Percentiles rank a stretch among this genome's conserved stretches.
Evolutionary conservation across 2,113 vertebrate species (phyloP).

Genomic region (Boulengeromyrus knoepffleri): DNA sequence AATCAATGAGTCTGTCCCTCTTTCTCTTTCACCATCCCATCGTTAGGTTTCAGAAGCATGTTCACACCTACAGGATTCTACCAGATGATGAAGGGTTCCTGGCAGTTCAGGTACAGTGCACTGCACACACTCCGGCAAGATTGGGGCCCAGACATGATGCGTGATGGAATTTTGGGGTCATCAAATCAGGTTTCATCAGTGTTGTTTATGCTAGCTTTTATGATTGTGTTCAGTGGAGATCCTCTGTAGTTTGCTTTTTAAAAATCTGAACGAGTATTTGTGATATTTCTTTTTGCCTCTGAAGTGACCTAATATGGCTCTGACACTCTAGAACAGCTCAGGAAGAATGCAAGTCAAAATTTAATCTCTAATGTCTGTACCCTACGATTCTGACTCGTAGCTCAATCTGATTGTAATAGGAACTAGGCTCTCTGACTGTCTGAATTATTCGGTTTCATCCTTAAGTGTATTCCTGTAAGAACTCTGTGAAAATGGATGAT

Average conservation of each 20-base stretch:
- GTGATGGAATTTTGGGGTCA: background rate
- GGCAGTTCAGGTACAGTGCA: slow-evolving; percentile 79
- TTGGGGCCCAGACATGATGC: background rate
- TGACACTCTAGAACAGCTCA: background rate
- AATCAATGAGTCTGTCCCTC: background rate
- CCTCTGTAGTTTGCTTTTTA: background rate
- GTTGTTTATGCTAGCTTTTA: background rate
- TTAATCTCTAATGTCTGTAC: background rate
- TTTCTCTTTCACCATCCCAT: slow-evolving; percentile 9
- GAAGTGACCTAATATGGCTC: background rate
- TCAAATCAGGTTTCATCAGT: background rate
- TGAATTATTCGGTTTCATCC: background rate
- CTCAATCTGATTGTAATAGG: background rate
- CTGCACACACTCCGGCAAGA: background rate
- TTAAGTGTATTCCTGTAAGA: background rate
- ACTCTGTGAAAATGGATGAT: background rate
- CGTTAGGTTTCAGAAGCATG: slow-evolving; percentile 88
- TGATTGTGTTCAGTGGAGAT: background rate
- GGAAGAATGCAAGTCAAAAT: background rate
- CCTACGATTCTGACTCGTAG: background rate
- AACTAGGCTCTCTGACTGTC: background rate
- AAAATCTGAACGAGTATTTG: background rate
- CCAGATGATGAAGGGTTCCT: slow-evolving; percentile 89
- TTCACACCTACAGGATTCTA: slow-evolving; percentile 91
- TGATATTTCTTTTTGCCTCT: background rate